A percentile compares a stretch with the other conserved stretches of the same genome.
These are phyloP conservation scores for Epizoanthus rinbou DNA, from an alignment of 92 coral and sea anemone species.

Conservation along the genomic window DNA sequence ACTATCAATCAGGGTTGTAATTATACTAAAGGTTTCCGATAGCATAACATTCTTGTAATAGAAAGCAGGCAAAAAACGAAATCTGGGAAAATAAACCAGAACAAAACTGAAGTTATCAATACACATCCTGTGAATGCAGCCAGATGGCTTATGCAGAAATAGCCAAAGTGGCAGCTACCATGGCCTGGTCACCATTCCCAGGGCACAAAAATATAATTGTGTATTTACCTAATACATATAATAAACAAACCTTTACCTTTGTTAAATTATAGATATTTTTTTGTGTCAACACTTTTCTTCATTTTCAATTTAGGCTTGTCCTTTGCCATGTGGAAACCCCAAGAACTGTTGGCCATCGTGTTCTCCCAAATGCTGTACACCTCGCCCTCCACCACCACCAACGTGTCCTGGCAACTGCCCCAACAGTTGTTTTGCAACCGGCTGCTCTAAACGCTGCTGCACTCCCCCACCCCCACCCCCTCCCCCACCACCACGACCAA, in stretches of 20 bases:
- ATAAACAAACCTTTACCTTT: neutral
- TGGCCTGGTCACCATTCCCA: no score
- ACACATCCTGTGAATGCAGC: no score
- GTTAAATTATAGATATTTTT: neutral
- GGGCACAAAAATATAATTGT: no score
- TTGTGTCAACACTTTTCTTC: neutral
- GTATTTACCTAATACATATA: no score
- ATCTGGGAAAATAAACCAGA: no score
- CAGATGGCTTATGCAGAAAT: no score
- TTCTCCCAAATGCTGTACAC: constrained; percentile 67
- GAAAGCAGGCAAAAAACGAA: no score
- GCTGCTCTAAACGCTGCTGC: constrained; percentile 68
- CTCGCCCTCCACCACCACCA: constrained; percentile 50
- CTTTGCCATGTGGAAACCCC: constrained; percentile 76
- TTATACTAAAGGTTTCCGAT: no score
- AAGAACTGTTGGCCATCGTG: constrained; percentile 75
- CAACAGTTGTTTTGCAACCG: constrained; percentile 56
- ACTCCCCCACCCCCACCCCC: constrained; percentile 70
- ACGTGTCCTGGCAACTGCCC: constrained; percentile 68
- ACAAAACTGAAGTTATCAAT: no score
- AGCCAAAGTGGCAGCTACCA: no score
- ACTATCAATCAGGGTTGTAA: no score
- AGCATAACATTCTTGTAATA: no score
- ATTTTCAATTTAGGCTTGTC: constrained; percentile 60
- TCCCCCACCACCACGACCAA: constrained; percentile 28